Evolutionary conservation across 2,797 vertebrate species (phyloP), one percentile per base, ranked within the genome.

Genomic region (Sciurus carolinensis): DNA sequence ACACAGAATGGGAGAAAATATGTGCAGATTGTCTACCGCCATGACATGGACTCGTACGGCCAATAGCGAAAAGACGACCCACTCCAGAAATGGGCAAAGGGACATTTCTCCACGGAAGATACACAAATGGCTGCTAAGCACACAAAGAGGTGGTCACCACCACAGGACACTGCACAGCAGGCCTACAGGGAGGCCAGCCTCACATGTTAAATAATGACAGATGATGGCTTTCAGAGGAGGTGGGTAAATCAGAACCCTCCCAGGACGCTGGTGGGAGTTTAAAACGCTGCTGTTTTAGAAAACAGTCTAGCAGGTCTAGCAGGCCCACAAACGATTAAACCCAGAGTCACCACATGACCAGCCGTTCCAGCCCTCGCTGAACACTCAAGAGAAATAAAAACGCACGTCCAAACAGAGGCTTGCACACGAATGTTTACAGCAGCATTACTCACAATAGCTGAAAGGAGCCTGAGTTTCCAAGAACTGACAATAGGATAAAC

Each of bases 351-450:
- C 50, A 3, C 3, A 2, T 30, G 81, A 89, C 52, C 44, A n/a
- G 77, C n/a, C 52, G 28, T 86, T 66, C 64, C 42, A 15, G 66
- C 13, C 39, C n/a, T 28, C 62, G 72, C 73, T 85, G 6, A 24
- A 64, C 8, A 12, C 84, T 59, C 90, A 11, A 73, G 91, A 95
- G 91, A 69, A 52, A 52, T 22, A 57, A 82, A 90, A 77, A 81
- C 67, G 7, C 12, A 64, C 26, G 91, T 94, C 76, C 36, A 42
- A 50, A 64, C 20, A 67, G 62, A 76, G 69, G 52, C 18, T 3
- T 57, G 72, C 11, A 30, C 12, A 36, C 7, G 42, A 47, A 52
- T 42, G 84, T 64, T 87, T 54, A 39, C 0, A 57, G 90, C 26
- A 24, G 30, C 62, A 1, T n/a, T 66, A 22, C 66, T 52, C 59